Conservation (phyloP, 92 coral and sea anemone genomes). For the Galaxea fascicularis region DNA sequence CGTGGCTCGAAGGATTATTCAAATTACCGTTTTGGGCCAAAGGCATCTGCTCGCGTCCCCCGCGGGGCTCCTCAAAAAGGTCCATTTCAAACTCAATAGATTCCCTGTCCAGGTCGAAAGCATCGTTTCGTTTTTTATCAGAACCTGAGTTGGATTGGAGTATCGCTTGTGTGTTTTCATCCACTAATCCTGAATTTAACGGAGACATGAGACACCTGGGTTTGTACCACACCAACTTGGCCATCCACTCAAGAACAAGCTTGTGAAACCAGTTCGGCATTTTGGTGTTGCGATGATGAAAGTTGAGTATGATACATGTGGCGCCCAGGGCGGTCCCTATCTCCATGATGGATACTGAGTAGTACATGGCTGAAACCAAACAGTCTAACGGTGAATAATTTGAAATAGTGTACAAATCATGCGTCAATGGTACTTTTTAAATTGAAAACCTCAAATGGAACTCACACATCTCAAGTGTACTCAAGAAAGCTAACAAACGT, state of each 20-base stretch:
- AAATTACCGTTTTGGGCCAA: slow-evolving; percentile 85
- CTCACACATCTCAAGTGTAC: too few species aligned
- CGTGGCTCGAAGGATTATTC: slow-evolving; percentile 64
- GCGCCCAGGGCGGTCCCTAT: slow-evolving; percentile 93
- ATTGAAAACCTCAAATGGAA: too few species aligned
- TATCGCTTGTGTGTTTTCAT: slow-evolving; percentile 74
- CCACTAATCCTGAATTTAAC: slow-evolving; percentile 12
- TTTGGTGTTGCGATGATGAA: slow-evolving; percentile 87
- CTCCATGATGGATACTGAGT: slow-evolving; percentile 95
- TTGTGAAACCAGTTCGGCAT: slow-evolving; percentile 89
- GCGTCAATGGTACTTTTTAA: too few species aligned
- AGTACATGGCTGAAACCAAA: slow-evolving; percentile 80
- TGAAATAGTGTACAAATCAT: background rate
- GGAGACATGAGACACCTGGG: slow-evolving; percentile 58
- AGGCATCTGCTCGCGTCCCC: slow-evolving; percentile 68
- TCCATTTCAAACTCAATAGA: slow-evolving; percentile 90
- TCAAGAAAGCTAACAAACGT: too few species aligned
- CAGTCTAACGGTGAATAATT: background rate
- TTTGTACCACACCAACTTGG: slow-evolving; percentile 77
- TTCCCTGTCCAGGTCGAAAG: slow-evolving; percentile 81
- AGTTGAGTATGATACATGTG: slow-evolving; percentile 85
- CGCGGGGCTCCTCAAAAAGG: slow-evolving; percentile 68
- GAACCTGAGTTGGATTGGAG: slow-evolving; percentile 61
- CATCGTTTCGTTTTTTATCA: slow-evolving; percentile 76
- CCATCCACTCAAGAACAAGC: slow-evolving; percentile 86